Evolutionary conservation across 2,888 invertebrate species (phyloP).

Genomic region (Furcula furcula): DNA sequence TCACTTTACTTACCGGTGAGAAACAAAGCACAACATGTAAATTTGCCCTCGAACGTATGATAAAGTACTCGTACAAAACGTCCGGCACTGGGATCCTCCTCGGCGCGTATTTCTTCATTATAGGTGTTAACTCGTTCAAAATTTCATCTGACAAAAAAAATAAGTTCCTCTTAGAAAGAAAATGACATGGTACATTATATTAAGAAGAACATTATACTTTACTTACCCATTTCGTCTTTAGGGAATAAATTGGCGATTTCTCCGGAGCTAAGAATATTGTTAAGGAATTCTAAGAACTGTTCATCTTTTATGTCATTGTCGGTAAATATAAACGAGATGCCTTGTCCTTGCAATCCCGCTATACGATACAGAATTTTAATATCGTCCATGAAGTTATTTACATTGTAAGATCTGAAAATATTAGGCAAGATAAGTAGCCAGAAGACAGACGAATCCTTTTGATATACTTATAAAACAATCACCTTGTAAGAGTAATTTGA

Average conservation of each 20-base stretch:
- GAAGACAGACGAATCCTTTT: too few species aligned
- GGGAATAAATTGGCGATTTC: slow-evolving; percentile 94
- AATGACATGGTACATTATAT: too few species aligned
- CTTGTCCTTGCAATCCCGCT: slow-evolving; percentile 88
- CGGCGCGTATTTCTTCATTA: slow-evolving; percentile 92
- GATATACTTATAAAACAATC: slow-evolving; percentile 7
- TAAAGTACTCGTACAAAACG: slow-evolving; percentile 92
- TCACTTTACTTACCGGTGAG: slow-evolving; percentile 85
- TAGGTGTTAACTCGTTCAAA: slow-evolving; percentile 85
- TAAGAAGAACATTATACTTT: too few species aligned
- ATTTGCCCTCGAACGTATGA: slow-evolving; percentile 89
- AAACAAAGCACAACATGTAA: slow-evolving; percentile 93
- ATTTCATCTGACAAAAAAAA: slow-evolving; percentile 86
- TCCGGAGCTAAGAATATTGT: slow-evolving; percentile 94
- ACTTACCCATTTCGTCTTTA: slow-evolving; percentile 89
- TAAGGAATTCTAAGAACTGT: slow-evolving; percentile 92
- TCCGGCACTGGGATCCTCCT: slow-evolving; percentile 89
- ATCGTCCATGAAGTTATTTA: slow-evolving; percentile 92
- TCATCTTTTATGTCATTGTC: slow-evolving; percentile 97
- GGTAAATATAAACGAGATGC: slow-evolving; percentile 93
- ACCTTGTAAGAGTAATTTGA: slow-evolving; percentile 93
- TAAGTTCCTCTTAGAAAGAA: too few species aligned
- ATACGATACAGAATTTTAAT: slow-evolving; percentile 90
- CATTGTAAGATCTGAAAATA: slow-evolving; percentile 86
- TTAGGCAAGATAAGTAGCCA: neutral